Base-by-base conservation (phyloP, 2,888 invertebrate species). In the Campopleginae sp. region DNA sequence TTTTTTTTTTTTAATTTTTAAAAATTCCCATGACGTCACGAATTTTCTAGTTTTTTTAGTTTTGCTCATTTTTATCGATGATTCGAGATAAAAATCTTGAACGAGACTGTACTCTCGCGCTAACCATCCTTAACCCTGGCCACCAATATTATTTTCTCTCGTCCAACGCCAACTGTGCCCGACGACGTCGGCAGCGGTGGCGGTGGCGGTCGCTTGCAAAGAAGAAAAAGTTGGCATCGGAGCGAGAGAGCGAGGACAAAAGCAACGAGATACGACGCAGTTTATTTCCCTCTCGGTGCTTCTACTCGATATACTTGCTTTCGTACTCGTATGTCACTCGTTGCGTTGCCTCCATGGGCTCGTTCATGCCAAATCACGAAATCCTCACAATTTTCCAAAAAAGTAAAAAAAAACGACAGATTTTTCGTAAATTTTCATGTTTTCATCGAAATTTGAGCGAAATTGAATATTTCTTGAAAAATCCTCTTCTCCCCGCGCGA, bases 231-330 rank as follows among this genome's bases (percentile, higher is more conserved):
- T 78, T 78, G 78, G 78, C 78, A 78, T 14, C 48, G 31, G 78
- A 61, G 42, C n/a, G 72, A 74, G 33, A 51, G 23, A 58, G 68
- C 58, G 68, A 63, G 70, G 58, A 80, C 80, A 72, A 66, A 54
- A 23, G 33, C 48, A 80, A 72, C 58, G 68, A 81, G 68, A 75
- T 75, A 75, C 75, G 66, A 68, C 80, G 80, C 80, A 81, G 38
- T 81, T 81, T 80, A 66, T 80, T 65, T 80, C 66, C n/a, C 66
- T 77, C 66, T 68, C 31, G 19, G 31, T 27, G 48, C 27, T 48
- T 23, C 33, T 17, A 33, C 42, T 33, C 44, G 63, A 48, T 70
- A 48, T 61, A 75, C 58, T 75, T 75, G 58, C 17, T 61, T 27
- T 44, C 14, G 44, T 61, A 58, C 72, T 61, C 61, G 58, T 44